Evolutionary conservation across 2,113 vertebrate genomes (phyloP).

Genomic region (Rhinolophus sinicus): DNA sequence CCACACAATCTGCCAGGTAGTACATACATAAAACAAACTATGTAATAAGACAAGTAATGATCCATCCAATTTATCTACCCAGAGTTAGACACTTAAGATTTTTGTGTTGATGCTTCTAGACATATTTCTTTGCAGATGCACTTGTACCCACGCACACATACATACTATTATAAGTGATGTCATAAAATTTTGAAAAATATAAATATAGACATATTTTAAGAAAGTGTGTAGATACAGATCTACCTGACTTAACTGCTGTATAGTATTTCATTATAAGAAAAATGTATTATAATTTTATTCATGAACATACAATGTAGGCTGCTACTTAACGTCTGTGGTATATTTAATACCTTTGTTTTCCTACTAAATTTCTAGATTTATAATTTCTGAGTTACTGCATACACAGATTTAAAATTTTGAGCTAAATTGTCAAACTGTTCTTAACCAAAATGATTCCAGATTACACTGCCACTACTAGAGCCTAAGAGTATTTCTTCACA

Average conservation of each 20-base stretch:
- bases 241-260: background rate
- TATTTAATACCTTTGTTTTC: background rate
- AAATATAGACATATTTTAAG: background rate
- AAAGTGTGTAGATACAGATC: background rate
- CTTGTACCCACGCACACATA: background rate
- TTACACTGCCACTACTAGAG: background rate
- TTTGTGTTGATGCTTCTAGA: background rate
- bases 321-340: background rate
- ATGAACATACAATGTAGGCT: background rate
- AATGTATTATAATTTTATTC: background rate
- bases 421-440: background rate
- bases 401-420: background rate
- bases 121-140: background rate
- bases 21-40: background rate
- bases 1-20: background rate
- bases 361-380: background rate
- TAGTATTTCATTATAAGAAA: background rate
- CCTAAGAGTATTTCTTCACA: background rate
- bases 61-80: background rate
- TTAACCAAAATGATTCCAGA: background rate
- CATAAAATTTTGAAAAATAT: background rate
- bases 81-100: background rate
- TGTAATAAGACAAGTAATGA: background rate
- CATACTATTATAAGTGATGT: background rate
- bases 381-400: background rate